A percentile compares a stretch with the other conserved stretches of the same genome.
phyloP scores from a whole-genome alignment of 2,113 vertebrate genomes.

The Salvelinus sp. region DNA sequence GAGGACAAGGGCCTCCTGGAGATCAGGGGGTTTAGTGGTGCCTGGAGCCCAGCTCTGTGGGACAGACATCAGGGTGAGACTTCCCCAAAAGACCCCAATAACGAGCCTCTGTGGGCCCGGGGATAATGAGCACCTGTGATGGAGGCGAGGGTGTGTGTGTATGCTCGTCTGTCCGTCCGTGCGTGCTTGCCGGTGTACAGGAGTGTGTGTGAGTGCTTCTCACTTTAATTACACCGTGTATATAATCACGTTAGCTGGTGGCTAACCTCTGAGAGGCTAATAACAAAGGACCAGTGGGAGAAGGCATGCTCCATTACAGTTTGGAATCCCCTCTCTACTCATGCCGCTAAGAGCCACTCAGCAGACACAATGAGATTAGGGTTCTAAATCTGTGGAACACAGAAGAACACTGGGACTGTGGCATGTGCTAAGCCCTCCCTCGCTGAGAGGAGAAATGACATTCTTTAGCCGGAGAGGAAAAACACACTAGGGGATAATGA shows the following conservation, averaged over 20 bases:
- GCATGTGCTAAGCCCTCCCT: slow-evolving; percentile 16
- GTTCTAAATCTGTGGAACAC: not conserved
- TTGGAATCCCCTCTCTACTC: slow-evolving; percentile 30
- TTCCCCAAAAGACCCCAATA: slow-evolving; percentile 1
- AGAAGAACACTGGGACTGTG: slow-evolving; percentile 7
- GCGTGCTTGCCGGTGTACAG: not conserved
- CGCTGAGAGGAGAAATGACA: slow-evolving; percentile 24
- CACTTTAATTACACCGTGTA: slow-evolving; percentile 36
- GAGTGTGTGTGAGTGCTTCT: not conserved
- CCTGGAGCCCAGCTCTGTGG: not conserved
- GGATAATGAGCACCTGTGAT: slow-evolving; percentile 5
- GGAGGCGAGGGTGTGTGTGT: slow-evolving; percentile 7
- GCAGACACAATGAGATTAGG: slow-evolving; percentile 28
- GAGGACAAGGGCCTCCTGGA: not conserved
- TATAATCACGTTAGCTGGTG: slow-evolving; percentile 40
- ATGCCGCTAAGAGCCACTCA: slow-evolving; percentile 4
- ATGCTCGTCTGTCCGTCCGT: not conserved
- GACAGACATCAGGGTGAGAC: not conserved
- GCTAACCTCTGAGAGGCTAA: slow-evolving; percentile 13
- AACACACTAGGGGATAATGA: not conserved
- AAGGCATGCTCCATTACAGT: slow-evolving; percentile 27
- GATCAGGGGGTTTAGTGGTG: not conserved
- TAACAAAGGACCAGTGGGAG: slow-evolving; percentile 38
- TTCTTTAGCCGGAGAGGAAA: not conserved
- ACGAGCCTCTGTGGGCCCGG: not conserved